A percentile compares a stretch with the other conserved stretches of the same genome.
phyloP scores from a whole-genome alignment of 2,797 vertebrate genomes.

The Poecilia picta region DNA sequence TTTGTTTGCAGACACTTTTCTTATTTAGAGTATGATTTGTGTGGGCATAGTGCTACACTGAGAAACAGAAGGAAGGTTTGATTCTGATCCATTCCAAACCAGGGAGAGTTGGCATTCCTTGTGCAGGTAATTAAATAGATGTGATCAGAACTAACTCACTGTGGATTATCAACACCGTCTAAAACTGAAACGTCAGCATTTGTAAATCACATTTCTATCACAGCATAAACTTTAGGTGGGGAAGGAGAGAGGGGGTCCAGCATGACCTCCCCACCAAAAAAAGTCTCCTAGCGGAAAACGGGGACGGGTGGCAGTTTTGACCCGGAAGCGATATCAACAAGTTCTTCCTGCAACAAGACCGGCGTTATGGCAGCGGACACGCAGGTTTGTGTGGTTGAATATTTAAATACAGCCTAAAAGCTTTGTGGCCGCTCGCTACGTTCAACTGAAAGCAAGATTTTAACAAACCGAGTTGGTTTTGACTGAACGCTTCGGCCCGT shows the following conservation, averaged over 20 bases:
- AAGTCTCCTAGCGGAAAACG: not conserved
- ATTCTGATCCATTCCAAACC: not conserved
- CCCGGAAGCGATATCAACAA: slow-evolving; percentile 75
- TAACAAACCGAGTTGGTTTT: fast-evolving
- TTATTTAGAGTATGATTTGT: not conserved
- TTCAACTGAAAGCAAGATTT: fast-evolving
- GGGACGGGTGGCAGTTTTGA: slow-evolving; percentile 26
- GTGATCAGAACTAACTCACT: not conserved
- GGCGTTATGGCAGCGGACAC: slow-evolving; percentile 97
- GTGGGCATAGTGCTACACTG: not conserved
- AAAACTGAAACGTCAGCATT: not conserved
- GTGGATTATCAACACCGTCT: not conserved
- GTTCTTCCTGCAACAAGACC: slow-evolving; percentile 85
- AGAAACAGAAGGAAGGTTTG: not conserved
- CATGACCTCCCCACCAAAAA: not conserved
- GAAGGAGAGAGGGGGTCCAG: no score
- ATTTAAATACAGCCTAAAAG: slow-evolving; percentile 25
- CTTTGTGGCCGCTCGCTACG: no score
- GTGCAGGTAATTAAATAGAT: not conserved
- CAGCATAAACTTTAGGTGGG: not conserved
- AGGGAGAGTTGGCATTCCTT: not conserved
- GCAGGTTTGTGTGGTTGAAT: slow-evolving; percentile 87
- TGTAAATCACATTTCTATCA: not conserved
- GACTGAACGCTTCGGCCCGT: not conserved
- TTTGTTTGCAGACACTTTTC: not conserved